Conservation (phyloP, 1,140 invertebrate species). For the Pararge aegeria region DNA sequence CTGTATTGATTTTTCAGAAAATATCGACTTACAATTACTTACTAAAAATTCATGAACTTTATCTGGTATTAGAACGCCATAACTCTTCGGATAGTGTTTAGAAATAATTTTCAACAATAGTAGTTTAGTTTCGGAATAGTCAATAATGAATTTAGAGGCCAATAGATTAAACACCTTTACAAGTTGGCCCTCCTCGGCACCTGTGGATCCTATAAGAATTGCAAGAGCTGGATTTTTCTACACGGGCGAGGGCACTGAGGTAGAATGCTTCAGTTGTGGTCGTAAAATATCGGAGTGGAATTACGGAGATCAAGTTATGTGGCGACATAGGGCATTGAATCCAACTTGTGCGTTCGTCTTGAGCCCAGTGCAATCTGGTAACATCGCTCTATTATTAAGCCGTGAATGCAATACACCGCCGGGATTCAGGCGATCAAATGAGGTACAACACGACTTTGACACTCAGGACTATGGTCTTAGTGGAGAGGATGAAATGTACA, state of each 20-base stretch:
- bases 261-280: conserved; percentile 88
- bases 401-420: conserved; percentile 36
- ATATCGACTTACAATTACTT: no score
- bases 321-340: conserved; percentile 81
- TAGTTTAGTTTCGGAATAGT: neutral
- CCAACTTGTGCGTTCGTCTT: conserved; percentile 87
- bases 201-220: conserved; percentile 83
- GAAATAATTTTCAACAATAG: neutral
- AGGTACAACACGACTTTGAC: conserved; percentile 15
- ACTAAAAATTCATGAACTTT: no score
- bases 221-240: conserved; percentile 92
- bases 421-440: conserved; percentile 19
- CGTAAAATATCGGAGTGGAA: conserved; percentile 87
- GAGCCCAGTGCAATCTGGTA: conserved; percentile 82
- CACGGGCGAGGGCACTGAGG: conserved; percentile 83
- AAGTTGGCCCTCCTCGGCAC: conserved; percentile 85
- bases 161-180: conserved; percentile 85
- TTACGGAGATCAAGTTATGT: conserved; percentile 86
- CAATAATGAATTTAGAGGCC: conserved; percentile 84
- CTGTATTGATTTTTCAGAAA: no score
- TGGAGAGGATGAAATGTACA: conserved; percentile 75
- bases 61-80: no score
- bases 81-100: no score
- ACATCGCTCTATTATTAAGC: conserved; percentile 79
- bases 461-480: conserved; percentile 45